Evolutionary conservation across 2,888 invertebrate species (phyloP).

Genomic region (Plemyria rubiginata): DNA sequence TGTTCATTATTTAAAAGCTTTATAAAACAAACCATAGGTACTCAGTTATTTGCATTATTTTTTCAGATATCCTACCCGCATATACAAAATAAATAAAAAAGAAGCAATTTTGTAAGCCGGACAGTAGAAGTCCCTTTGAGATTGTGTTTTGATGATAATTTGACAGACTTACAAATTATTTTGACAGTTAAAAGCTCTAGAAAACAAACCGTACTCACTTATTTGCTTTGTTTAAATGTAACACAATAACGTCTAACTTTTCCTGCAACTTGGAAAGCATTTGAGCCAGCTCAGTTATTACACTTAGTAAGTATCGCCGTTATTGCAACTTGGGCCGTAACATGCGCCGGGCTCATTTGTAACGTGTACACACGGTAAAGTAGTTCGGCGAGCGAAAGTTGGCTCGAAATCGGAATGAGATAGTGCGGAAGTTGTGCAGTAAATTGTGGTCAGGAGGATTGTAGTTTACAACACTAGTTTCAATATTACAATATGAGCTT

Average conservation of each 20-base stretch:
- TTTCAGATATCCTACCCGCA: too few relatives aligned
- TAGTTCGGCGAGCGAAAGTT: constrained; percentile 17
- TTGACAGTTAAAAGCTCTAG: too few relatives aligned
- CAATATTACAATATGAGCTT: constrained; percentile 1
- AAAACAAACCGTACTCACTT: not conserved
- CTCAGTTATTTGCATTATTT: too few relatives aligned
- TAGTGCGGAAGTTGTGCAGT: constrained; percentile 23
- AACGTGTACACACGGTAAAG: constrained; percentile 45
- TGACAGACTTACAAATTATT: too few relatives aligned
- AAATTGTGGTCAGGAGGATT: constrained; percentile 20
- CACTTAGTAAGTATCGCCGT: constrained; percentile 79
- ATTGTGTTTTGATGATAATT: too few relatives aligned
- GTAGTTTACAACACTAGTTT: constrained; percentile 12
- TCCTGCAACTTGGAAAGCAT: constrained; percentile 23
- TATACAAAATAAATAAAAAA: too few relatives aligned
- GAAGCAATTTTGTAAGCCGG: too few relatives aligned
- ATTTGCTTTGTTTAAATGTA: constrained; percentile 8
- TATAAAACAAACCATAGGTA: not conserved
- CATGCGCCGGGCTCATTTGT: constrained; percentile 71
- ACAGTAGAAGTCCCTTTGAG: too few relatives aligned
- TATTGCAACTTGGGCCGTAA: constrained; percentile 74
- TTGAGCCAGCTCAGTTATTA: constrained; percentile 63
- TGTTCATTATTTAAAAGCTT: not conserved
- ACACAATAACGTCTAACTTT: constrained; percentile 19
- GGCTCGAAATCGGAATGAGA: constrained; percentile 22